Base-by-base conservation (phyloP, 2,888 invertebrate species). In the Bursaphelenchus okinawaensis region DNA sequence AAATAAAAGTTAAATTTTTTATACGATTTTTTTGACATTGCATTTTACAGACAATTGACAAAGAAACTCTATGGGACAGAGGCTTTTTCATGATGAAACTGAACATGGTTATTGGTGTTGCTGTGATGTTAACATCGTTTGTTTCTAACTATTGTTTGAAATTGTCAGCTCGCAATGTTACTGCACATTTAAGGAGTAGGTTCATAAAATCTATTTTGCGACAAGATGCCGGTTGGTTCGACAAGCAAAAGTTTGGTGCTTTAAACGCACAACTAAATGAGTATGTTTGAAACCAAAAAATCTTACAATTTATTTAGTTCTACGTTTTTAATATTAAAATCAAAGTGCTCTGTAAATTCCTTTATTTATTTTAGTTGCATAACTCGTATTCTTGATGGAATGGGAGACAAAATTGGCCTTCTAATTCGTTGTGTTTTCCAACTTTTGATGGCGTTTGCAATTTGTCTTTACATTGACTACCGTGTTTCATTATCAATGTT, bases 231-330 rank as follows among this genome's bases (percentile, higher is more conserved):
- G 52, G 19, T 19, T 69, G 63, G 63, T 31, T 68, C 23, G 68
- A 64, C 27, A 52, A 50, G 16, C 70, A 70, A 28, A 73, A 73
- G 52, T 69, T 55, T 12, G 70, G 70, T 8, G 63, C 63, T 4
- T 52, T 69, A 16, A 73, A 58, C 51, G 55, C 65, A 7, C 70
- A 72, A 40, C 64, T 69, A 27, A 69, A 71, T 24, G 58, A 73
- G 69, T 71, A 55, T 67, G 55, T 40, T 27, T 55, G 3, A 19
- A 8, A 7, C 16, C 16, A 40, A 40, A 19, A n/a, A n/a, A n/a
- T n/a, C n/a, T n/a, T n/a, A n/a, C n/a, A n/a, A n/a, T n/a, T n/a
- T n/a, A n/a, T n/a, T n/a, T n/a, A n/a, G n/a, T n/a, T n/a, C n/a
- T n/a, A n/a, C n/a, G n/a, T n/a, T n/a, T n/a, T n/a, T n/a, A n/a